Conservation (phyloP, 1,140 invertebrate species). For the Lucilia cuprina region DNA sequence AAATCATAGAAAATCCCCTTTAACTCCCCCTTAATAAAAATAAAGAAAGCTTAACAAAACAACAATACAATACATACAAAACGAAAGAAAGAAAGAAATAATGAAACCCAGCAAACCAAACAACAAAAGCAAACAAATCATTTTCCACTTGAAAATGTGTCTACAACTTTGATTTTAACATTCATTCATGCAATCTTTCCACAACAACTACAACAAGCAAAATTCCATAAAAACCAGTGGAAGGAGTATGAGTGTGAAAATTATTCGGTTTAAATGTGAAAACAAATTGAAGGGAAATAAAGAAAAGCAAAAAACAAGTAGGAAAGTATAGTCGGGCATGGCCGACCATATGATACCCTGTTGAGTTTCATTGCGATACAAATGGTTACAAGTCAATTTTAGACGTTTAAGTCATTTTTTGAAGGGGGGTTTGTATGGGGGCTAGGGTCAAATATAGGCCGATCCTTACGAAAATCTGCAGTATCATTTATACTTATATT, state of each 20-base stretch:
- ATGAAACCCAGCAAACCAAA: conserved; percentile 24
- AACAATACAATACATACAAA: not conserved
- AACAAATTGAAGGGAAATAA: not conserved
- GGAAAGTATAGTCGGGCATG: too few species aligned
- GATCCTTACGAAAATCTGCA: too few species aligned
- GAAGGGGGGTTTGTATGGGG: too few species aligned
- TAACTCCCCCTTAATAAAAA: conserved; percentile 15
- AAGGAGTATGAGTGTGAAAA: too few species aligned
- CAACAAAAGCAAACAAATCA: conserved; percentile 54
- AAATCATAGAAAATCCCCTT: not conserved
- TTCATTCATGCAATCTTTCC: conserved; percentile 10
- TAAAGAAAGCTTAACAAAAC: not conserved
- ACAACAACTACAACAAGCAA: not conserved
- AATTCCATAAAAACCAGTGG: not conserved
- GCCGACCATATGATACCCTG: too few species aligned
- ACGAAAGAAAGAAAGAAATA: not conserved
- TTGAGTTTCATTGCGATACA: too few species aligned
- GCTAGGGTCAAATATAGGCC: too few species aligned
- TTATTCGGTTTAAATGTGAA: too few species aligned
- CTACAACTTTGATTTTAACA: conserved; percentile 29
- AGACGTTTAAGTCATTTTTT: too few species aligned
- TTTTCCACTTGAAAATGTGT: conserved; percentile 58
- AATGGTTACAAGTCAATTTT: too few species aligned
- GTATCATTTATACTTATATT: too few species aligned
- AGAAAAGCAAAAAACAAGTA: not conserved